These are phyloP conservation scores for Pterois miles DNA, from an alignment of 2,797 vertebrate species.

Conservation along the genomic window DNA sequence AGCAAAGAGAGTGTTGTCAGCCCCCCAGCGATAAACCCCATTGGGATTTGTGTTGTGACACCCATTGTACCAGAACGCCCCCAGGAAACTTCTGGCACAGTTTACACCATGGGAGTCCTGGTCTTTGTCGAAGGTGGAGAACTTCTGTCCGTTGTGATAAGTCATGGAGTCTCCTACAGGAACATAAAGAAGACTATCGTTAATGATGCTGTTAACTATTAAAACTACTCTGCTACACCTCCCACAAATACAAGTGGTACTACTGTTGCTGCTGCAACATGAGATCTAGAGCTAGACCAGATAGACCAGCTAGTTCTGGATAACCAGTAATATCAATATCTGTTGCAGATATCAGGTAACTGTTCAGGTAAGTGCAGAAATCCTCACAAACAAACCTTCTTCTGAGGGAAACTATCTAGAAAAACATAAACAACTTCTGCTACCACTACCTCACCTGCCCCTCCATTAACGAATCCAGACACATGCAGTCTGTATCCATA, in stretches of 20 bases:
- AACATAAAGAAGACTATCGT: background rate
- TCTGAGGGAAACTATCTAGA: too few species aligned
- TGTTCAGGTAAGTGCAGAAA: too few species aligned
- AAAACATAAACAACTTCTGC: too few species aligned
- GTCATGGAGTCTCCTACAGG: background rate
- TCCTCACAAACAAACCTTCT: too few species aligned
- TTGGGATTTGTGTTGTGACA: accelerated
- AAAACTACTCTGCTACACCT: too few species aligned
- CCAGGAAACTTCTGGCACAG: accelerated
- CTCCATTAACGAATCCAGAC: conserved; percentile 15
- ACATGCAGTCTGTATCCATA: background rate
- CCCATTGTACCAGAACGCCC: background rate
- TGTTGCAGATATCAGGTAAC: too few species aligned
- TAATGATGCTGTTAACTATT: background rate
- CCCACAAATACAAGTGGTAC: too few species aligned
- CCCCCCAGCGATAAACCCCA: background rate
- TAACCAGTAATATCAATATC: too few species aligned
- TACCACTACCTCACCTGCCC: conserved; percentile 24
- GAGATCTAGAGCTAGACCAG: too few species aligned
- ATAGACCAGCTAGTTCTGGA: background rate
- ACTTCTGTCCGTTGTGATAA: accelerated
- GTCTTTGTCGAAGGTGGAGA: background rate
- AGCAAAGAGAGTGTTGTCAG: accelerated
- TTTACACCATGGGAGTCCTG: accelerated
- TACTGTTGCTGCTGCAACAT: too few species aligned